Percentiles rank a stretch among this genome's conserved stretches.
These are phyloP conservation scores for Mimachlamys varia DNA, from an alignment of 2,888 invertebrate genomes.

Conservation along the genomic window DNA sequence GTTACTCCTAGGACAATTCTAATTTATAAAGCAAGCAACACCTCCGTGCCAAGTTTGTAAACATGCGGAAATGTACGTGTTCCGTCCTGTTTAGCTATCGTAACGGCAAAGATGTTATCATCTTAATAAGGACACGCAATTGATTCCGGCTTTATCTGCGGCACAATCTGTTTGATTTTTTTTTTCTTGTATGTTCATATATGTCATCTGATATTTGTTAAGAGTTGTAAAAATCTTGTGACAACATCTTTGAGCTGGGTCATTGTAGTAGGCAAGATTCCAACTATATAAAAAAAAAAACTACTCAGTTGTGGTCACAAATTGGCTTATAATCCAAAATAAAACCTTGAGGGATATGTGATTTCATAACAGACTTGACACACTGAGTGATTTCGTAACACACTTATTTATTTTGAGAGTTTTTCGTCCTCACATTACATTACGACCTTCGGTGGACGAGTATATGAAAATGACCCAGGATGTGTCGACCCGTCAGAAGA, in stretches of 20 bases:
- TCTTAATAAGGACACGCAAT: neutral
- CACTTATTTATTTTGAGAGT: no score
- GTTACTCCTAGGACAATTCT: neutral
- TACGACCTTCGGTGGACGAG: no score
- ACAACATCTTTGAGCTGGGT: neutral
- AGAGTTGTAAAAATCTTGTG: neutral
- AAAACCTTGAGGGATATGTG: no score
- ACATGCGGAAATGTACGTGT: slow-evolving; percentile 13
- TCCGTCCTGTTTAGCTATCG: neutral
- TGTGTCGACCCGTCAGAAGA: neutral
- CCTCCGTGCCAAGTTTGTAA: neutral
- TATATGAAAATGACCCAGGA: neutral
- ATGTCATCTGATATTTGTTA: neutral
- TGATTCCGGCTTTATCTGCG: neutral
- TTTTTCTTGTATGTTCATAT: neutral
- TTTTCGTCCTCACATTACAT: no score
- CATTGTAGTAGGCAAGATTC: neutral
- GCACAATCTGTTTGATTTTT: neutral
- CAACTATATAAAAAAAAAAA: neutral
- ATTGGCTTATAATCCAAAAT: neutral
- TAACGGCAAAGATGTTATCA: neutral
- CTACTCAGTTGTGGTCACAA: neutral
- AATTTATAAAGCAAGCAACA: neutral
- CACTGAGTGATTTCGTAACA: no score
- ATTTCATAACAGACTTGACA: neutral